These are phyloP conservation scores for Eupsilia transversa DNA, from an alignment of 2,888 invertebrate genomes.

Conservation along the genomic window DNA sequence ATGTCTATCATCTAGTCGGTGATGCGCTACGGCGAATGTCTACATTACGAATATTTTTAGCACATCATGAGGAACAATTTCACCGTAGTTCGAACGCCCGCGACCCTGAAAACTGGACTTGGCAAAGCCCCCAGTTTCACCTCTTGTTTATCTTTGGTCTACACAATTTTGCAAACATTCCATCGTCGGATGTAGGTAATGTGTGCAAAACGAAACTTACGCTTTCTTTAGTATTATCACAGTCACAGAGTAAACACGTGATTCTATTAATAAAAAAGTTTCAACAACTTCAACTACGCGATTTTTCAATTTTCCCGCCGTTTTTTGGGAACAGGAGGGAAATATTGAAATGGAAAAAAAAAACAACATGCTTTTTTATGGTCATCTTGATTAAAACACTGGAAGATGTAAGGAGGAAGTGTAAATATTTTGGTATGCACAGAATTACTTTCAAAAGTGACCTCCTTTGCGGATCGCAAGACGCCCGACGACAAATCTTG, in stretches of 20 bases:
- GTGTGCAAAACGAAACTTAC: slow-evolving; percentile 49
- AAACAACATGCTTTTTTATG: background rate
- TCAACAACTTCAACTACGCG: background rate
- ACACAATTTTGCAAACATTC: slow-evolving; percentile 72
- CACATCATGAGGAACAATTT: slow-evolving; percentile 87
- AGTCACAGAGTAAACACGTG: slow-evolving; percentile 35
- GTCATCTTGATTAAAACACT: background rate
- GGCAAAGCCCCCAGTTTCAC: slow-evolving; percentile 86
- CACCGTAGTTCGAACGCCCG: slow-evolving; percentile 81
- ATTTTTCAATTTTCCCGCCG: slow-evolving; percentile 70
- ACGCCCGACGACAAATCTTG: slow-evolving; percentile 38
- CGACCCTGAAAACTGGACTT: slow-evolving; percentile 88
- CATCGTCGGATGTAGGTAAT: slow-evolving; percentile 59
- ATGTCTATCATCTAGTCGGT: slow-evolving; percentile 54
- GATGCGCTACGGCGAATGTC: slow-evolving; percentile 71
- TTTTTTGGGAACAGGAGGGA: slow-evolving; percentile 38
- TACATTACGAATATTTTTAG: slow-evolving; percentile 86
- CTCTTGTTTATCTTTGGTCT: slow-evolving; percentile 82
- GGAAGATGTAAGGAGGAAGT: slow-evolving; percentile 22
- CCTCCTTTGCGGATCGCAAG: slow-evolving; percentile 74
- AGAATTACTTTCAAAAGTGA: slow-evolving; percentile 81
- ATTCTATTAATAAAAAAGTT: slow-evolving; percentile 13
- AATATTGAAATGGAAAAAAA: background rate
- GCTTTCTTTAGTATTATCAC: slow-evolving; percentile 52
- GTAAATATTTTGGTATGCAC: slow-evolving; percentile 56